Percentiles rank a stretch among this genome's conserved stretches.
Evolutionary conservation across 2,797 vertebrate genomes (phyloP).

Genomic region (Premnoplex brunnescens): DNA sequence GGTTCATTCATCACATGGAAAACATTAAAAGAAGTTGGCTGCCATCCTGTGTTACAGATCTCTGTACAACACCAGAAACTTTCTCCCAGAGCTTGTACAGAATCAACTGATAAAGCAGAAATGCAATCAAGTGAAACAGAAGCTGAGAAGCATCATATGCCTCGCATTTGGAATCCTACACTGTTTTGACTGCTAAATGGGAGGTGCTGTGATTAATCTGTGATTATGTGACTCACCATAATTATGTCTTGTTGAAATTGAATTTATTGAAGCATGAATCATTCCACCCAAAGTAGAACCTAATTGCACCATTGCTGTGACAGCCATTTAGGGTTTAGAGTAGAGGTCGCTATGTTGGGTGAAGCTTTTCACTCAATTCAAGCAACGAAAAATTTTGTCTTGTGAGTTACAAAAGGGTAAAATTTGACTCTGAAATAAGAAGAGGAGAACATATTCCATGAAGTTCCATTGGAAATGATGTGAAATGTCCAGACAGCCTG

Average conservation of each 20-base stretch:
- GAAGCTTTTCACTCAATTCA: not conserved
- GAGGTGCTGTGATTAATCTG: conserved; percentile 73
- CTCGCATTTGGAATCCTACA: conserved; percentile 58
- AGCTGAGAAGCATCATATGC: conserved; percentile 14
- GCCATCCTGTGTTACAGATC: not conserved
- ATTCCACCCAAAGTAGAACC: conserved; percentile 70
- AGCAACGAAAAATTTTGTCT: not conserved
- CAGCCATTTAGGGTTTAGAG: conserved; percentile 46
- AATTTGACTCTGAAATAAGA: not conserved
- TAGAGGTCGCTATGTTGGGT: conserved; percentile 23
- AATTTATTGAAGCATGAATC: conserved; percentile 79
- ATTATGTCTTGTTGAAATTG: conserved; percentile 79
- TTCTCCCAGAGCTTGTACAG: not conserved
- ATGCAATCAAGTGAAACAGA: conserved; percentile 24
- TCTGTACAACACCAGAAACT: not conserved
- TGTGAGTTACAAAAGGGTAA: not conserved
- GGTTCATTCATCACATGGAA: not conserved
- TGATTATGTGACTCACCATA: conserved; percentile 80
- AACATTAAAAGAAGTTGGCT: not conserved
- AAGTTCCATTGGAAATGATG: not conserved
- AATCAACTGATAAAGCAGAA: not conserved
- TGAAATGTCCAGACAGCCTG: not conserved
- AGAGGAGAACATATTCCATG: not conserved
- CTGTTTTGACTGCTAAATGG: conserved; percentile 77
- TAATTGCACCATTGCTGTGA: conserved; percentile 64